phyloP scores from a whole-genome alignment of 2,113 vertebrate species.

The Chaenogobius annularis region DNA sequence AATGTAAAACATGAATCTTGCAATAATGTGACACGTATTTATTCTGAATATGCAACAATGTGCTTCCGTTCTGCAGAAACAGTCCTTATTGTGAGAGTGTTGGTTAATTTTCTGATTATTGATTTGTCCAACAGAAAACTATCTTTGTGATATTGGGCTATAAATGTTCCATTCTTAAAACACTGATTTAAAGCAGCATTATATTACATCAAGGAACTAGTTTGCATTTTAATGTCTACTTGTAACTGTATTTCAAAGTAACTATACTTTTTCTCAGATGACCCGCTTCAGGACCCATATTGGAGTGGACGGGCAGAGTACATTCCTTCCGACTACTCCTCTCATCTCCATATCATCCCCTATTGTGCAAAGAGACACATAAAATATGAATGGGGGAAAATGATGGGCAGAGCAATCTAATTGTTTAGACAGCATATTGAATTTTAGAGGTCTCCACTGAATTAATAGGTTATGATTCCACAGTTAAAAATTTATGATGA shows the following conservation, averaged over 20 bases:
- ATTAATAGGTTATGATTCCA: conserved; percentile 69
- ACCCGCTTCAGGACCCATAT: conserved; percentile 19
- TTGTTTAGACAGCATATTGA: conserved; percentile 74
- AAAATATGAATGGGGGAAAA: conserved; percentile 74
- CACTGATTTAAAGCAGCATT: background rate
- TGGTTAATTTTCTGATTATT: no score
- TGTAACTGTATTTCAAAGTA: conserved; percentile 25
- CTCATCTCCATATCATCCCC: conserved; percentile 43
- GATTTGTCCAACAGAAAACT: no score
- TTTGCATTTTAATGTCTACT: background rate
- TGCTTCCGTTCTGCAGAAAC: no score
- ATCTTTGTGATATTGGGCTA: background rate
- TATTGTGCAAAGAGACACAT: conserved; percentile 57
- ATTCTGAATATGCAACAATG: no score
- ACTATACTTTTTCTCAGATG: background rate
- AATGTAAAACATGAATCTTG: no score
- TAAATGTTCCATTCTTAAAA: background rate
- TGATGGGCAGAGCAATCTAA: conserved; percentile 70
- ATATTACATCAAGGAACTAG: background rate
- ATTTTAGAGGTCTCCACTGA: conserved; percentile 70
- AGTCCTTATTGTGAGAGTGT: no score
- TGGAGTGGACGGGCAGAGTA: conserved; percentile 17
- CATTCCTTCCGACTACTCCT: conserved; percentile 29
- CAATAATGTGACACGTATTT: no score
- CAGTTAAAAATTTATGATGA: conserved; percentile 71